These are phyloP conservation scores for Vimba vimba DNA, from an alignment of 2,113 vertebrate genomes.

Conservation along the genomic window DNA sequence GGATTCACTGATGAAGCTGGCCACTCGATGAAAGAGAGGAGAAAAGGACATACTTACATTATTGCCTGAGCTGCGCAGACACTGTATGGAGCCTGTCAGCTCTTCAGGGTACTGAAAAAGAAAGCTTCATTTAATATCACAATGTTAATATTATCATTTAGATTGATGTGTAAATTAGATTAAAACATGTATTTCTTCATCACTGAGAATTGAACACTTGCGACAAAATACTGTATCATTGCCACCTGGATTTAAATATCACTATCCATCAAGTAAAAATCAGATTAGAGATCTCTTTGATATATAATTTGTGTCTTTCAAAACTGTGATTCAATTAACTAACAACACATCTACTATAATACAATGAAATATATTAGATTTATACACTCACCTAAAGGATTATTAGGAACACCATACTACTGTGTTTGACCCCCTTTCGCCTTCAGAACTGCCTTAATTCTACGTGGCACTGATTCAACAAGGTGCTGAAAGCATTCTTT, in stretches of 20 bases:
- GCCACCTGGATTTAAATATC: not conserved
- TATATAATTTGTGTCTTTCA: not conserved
- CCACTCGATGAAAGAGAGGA: conserved; percentile 36
- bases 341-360: not conserved
- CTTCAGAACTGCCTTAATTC: too few species aligned
- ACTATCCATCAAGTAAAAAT: not conserved
- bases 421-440: too few species aligned
- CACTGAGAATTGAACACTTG: not conserved
- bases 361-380: not conserved
- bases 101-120: not conserved
- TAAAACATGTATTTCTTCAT: not conserved
- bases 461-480: too few species aligned
- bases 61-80: not conserved
- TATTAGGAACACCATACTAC: too few species aligned
- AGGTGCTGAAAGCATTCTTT: too few species aligned
- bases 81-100: not conserved
- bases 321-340: not conserved
- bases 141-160: not conserved
- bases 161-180: not conserved
- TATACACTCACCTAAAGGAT: too few species aligned
- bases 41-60: conserved; percentile 16
- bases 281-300: not conserved
- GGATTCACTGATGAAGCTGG: conserved; percentile 44
- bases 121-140: not conserved
- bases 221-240: not conserved